phyloP scores from a whole-genome alignment of 1,140 invertebrate species.

The Drosophila aff. region DNA sequence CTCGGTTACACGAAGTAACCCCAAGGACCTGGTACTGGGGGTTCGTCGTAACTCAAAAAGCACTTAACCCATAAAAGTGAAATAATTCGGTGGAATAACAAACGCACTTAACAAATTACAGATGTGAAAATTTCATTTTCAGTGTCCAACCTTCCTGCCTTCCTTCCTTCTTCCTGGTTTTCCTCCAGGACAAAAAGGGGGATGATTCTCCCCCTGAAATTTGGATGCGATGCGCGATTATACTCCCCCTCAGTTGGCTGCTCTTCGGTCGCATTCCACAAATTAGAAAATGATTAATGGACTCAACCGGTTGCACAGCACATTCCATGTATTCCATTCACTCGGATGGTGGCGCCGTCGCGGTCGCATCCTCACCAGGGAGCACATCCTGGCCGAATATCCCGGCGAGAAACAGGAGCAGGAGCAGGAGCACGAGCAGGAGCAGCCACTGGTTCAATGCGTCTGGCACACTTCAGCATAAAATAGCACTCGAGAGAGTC shows the following conservation, averaged over 20 bases:
- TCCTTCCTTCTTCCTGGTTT: conserved; percentile 1
- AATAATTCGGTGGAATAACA: conserved; percentile 83
- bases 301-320: conserved; percentile 83
- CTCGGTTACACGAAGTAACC: conserved; percentile 23
- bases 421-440: neutral
- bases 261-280: conserved; percentile 73
- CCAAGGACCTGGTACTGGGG: conserved; percentile 42
- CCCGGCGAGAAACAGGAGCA: conserved; percentile 7
- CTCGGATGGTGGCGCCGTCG: conserved; percentile 52
- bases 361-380: conserved; percentile 52
- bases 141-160: conserved; percentile 44
- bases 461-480: conserved; percentile 82
- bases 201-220: conserved; percentile 28
- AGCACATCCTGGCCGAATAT: conserved; percentile 37
- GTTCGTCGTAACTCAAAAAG: conserved; percentile 74
- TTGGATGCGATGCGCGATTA: conserved; percentile 14
- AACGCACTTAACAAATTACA: conserved; percentile 85
- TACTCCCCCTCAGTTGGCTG: neutral
- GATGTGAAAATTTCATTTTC: conserved; percentile 85
- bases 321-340: conserved; percentile 16
- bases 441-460: conserved; percentile 36
- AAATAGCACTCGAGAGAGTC: conserved; percentile 82
- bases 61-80: conserved; percentile 85
- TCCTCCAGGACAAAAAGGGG: neutral
- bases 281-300: conserved; percentile 85